Evolutionary conservation across 1,140 invertebrate genomes (phyloP).

Genomic region (Drosophila pseudoobscura): DNA sequence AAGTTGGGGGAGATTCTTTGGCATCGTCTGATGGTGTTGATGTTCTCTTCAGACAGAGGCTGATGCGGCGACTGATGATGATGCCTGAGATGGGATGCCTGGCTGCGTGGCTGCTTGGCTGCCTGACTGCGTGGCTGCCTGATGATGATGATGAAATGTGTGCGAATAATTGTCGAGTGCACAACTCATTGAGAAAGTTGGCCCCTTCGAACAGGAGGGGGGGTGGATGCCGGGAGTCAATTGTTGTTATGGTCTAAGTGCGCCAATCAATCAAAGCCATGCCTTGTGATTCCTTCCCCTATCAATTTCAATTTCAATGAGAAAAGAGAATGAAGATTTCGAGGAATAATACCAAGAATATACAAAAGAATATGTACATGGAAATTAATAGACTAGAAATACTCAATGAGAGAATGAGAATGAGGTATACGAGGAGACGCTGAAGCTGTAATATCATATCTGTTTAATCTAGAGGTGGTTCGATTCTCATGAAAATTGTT

Average conservation of each 20-base stretch:
- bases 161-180: conserved; percentile 73
- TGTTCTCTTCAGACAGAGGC: conserved; percentile 29
- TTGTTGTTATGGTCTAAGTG: conserved; percentile 41
- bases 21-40: conserved; percentile 41
- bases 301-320: conserved; percentile 46
- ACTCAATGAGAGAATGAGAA: too few relatives aligned
- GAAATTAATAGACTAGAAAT: not conserved
- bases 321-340: conserved; percentile 8
- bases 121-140: not conserved
- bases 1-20: conserved; percentile 13
- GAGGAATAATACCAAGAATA: conserved; percentile 1
- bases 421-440: too few relatives aligned
- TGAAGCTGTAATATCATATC: not conserved
- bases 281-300: conserved; percentile 27
- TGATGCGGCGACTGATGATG: conserved; percentile 6
- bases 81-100: not conserved
- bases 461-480: not conserved
- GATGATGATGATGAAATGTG: conserved; percentile 58
- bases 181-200: conserved; percentile 52
- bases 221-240: conserved; percentile 8
- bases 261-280: conserved; percentile 66
- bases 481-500: too few relatives aligned
- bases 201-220: conserved; percentile 10
- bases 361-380: conserved; percentile 1
- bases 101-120: not conserved